Evolutionary conservation across 2,797 vertebrate species (phyloP), one percentile per base, ranked within the genome.

Genomic region (Mus minutoides): DNA sequence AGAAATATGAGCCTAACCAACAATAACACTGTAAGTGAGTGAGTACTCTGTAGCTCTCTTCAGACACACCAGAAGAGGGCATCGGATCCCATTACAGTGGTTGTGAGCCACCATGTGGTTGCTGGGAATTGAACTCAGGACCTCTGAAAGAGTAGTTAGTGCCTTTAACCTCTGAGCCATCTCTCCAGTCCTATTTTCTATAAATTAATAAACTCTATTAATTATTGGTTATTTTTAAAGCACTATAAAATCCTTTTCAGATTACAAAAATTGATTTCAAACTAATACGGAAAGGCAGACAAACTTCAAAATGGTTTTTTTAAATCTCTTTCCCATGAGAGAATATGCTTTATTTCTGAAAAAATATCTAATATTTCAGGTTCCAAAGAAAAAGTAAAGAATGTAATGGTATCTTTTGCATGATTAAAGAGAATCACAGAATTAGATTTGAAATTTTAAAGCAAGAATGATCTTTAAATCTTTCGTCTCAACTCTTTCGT

Each of bases 1-100:
- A 91, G 8, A 95, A 97, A 95, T 46, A 91, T 5, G 21, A 95
- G 3, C 19, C 37, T 73, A 79, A 91, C 24, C 37, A 96, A 71
- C 78, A 82, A 71, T 89, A 46, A 21, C 46, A 93, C 49, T 71
- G 17, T n/a, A 29, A 92, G 77, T 29, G 79, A 90, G 96, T 92
- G 49, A 49, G 49, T 49, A 49, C 49, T 1, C 49, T 49, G 49
- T 49, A 49, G 49, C 49, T 49, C 9, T 49, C 49, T 49, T 49
- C 46, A 49, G 49, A 49, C 49, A 49, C 8, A 49, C 49, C 49
- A 49, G 49, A 49, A 49, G 49, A 49, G 49, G 49, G 49, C 49
- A 49, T 49, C 49, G 49, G 49, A 49, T 10, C 49, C 49, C 49
- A 49, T 49, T 49, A 49, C 49, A 49, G 49, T 49, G 49, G 49